phyloP scores from a whole-genome alignment of 2,113 vertebrate genomes.

The Peucedramus taeniatus region DNA sequence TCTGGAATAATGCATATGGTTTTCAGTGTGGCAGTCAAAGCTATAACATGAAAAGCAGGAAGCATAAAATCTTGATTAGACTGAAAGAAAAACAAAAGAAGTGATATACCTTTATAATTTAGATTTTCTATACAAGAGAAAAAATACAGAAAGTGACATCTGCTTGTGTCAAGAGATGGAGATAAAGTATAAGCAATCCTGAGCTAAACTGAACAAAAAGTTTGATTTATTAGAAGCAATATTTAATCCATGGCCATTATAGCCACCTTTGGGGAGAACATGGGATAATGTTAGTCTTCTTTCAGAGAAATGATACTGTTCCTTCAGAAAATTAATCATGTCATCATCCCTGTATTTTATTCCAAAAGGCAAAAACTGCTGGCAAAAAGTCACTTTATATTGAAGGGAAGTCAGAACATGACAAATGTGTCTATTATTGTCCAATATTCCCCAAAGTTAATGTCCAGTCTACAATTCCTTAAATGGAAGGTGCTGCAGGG shows the following conservation, averaged over 20 bases:
- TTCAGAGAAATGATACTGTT: not conserved
- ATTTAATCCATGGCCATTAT: not conserved
- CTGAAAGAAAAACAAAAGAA: constrained; percentile 1
- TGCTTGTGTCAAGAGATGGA: not conserved
- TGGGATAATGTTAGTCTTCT: not conserved
- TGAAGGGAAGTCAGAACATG: not conserved
- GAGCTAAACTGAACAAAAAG: not conserved
- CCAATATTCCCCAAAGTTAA: not conserved
- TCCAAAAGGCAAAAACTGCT: not conserved
- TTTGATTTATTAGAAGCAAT: not conserved
- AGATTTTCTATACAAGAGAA: not conserved
- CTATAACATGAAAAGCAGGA: not conserved
- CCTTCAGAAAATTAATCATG: not conserved
- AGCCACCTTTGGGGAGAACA: not conserved
- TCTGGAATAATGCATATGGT: not conserved
- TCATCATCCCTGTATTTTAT: not conserved
- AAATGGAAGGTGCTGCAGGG: not conserved
- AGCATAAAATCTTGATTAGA: constrained; percentile 3
- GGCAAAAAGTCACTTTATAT: not conserved
- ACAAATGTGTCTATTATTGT: not conserved
- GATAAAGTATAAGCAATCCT: not conserved
- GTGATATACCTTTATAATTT: not conserved
- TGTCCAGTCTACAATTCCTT: not conserved
- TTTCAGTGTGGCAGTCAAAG: not conserved
- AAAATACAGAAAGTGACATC: not conserved